phyloP scores from a whole-genome alignment of 1,140 invertebrate genomes.

The Druon quercuslanigerum region DNA sequence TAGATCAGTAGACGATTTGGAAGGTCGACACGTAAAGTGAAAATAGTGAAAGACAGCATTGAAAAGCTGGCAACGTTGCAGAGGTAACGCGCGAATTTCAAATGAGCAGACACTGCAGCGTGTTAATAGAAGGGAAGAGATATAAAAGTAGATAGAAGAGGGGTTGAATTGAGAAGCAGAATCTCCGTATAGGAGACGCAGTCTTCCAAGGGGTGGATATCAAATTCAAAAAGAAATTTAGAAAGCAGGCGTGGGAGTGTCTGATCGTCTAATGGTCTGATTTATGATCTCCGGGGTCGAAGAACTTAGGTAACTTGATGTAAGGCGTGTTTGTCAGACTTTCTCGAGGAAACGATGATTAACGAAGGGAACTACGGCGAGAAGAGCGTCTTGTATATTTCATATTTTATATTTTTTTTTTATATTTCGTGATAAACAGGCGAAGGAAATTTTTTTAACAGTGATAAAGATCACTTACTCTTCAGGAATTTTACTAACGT shows the following conservation, averaged over 20 bases:
- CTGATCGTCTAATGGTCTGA: conserved; percentile 48
- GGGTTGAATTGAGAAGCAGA: not conserved
- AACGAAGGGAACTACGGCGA: conserved; percentile 17
- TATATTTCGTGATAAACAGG: not conserved
- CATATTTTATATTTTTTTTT: not conserved
- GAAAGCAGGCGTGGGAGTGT: conserved; percentile 39
- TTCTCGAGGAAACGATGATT: conserved; percentile 2
- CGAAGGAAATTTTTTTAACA: not conserved
- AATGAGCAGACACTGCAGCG: conserved; percentile 24
- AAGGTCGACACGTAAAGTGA: no score
- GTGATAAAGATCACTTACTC: not conserved
- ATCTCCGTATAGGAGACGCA: not conserved
- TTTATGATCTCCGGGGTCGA: conserved; percentile 38
- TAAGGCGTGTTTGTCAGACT: conserved; percentile 23
- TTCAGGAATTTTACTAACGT: not conserved
- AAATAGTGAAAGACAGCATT: conserved; percentile 26
- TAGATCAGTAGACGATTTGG: no score
- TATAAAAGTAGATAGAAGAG: not conserved
- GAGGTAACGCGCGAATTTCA: conserved; percentile 47
- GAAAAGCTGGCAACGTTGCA: conserved; percentile 54
- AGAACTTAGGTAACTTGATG: conserved; percentile 20
- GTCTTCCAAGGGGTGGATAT: not conserved
- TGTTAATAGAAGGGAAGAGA: not conserved
- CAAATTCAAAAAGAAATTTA: conserved; percentile 35
- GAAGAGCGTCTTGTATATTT: conserved; percentile 9